Base-by-base conservation (phyloP, 2,888 invertebrate genomes). In the Hypolimnas misippus region DNA sequence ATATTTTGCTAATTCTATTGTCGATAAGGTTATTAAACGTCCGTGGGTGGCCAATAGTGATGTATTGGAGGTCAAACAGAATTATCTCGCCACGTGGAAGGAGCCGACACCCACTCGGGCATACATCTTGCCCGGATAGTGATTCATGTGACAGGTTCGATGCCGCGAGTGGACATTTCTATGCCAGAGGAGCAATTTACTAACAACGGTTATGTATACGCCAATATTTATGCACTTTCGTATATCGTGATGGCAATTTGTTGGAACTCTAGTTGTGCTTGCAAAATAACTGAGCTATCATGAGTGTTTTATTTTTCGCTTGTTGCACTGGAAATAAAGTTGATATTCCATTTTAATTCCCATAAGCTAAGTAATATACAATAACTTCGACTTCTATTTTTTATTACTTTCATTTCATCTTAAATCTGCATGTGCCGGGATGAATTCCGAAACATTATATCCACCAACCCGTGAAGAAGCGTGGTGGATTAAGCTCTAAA, bases 91-190 rank as follows among this genome's bases (percentile, higher is more conserved):
- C 62, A 67, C 62, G 52, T 65, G 67, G 67, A 65, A 62, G 65
- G 57, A 62, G 65, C 42, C 31, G 19, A 62, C 67, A 62, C 67
- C 65, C 65, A 65, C 65, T 59, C 58, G 29, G 29, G 56, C 62
- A 38, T 53, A 57, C 56, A 56, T 67, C 67, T 67, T 51, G 59
- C 35, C 64, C 53, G 14, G 49, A 17, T 50, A 57, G 59, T 67
- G 65, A 67, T 67, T 67, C 65, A 65, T 67, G 46, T 62, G 65
- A 67, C 62, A 57, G 51, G 50, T 59, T 53, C 51, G 54, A 57
- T 51, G 53, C 46, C 44, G 29, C 35, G 57, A 57, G 17, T 62
- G 40, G 62, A 62, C 57, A 61, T 44, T 56, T 57, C 62, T 62
- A 53, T 53, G 55, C 56, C 25, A 31, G 49, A 53, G 40, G 25